These are phyloP conservation scores for Trinorchestia longiramus DNA, from an alignment of 1,140 invertebrate genomes.

Conservation along the genomic window DNA sequence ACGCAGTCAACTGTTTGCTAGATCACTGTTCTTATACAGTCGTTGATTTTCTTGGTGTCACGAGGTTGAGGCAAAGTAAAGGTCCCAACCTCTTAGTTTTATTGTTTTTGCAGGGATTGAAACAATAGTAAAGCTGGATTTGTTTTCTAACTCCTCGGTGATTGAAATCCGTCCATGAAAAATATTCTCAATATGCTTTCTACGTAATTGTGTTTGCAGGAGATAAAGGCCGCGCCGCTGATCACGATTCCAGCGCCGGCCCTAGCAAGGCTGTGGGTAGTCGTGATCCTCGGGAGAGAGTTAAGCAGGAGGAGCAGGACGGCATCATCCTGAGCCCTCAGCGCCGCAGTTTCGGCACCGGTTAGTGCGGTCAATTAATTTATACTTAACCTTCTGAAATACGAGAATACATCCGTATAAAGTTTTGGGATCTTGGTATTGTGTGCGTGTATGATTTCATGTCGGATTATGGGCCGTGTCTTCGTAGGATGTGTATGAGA, in stretches of 20 bases:
- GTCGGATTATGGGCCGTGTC: neutral
- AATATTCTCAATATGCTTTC: neutral
- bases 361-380: too few relatives aligned
- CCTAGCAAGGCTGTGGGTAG: conserved; percentile 33
- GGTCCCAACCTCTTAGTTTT: too few relatives aligned
- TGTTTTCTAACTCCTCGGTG: neutral
- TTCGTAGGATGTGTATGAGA: neutral
- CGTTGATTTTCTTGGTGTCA: too few relatives aligned
- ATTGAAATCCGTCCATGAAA: neutral
- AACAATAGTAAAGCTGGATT: too few relatives aligned
- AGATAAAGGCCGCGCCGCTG: neutral
- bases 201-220: neutral
- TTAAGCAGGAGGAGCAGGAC: conserved; percentile 83
- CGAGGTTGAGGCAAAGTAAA: too few relatives aligned
- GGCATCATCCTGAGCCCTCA: conserved; percentile 88
- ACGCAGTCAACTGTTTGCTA: neutral
- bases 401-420: too few relatives aligned
- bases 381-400: too few relatives aligned
- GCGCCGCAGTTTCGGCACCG: conserved; percentile 84
- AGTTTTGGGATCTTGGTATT: too few relatives aligned
- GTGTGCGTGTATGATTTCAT: too few relatives aligned
- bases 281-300: conserved; percentile 78
- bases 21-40: neutral
- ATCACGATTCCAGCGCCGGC: neutral
- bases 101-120: too few relatives aligned